Evolutionary conservation across 2,888 invertebrate species (phyloP), one percentile per base, ranked within the genome.

Genomic region (Tyria jacobaeae): DNA sequence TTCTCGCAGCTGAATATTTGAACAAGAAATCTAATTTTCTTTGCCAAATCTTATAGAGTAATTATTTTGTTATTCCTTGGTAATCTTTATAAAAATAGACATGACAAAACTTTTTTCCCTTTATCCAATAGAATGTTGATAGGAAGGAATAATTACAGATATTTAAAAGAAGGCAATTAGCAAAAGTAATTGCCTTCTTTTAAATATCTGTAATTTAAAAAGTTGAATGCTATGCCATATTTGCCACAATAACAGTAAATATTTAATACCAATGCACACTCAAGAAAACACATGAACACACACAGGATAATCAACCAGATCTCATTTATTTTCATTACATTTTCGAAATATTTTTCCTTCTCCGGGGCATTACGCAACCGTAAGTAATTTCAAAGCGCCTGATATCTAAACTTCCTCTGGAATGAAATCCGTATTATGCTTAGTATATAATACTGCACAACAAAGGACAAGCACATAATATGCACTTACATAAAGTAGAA

Each of bases 261-360:
- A 52, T 52, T 52, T 21, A 2, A 51, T 21, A 34, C 51, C 6
- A 35, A 2, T 51, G 24, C 6, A 17, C 4, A 2, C 24, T 15
- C 5, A 25, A 37, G 2, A 21, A 7, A 9, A 24, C n/a, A 37
- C 2, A 35, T n/a, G 37, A 37, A 52, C 52, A 63, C 56, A 68
- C n/a, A 54, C 53, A 47, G 56, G 57, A 52, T 57, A 56, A 57
- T 24, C 48, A 41, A 62, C 52, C 66, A 15, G 53, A 60, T 56
- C 44, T 66, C 62, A 75, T 62, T 68, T 60, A 55, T 68, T 68
- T 73, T 71, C 68, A 72, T 72, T 61, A 55, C 63, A 61, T 64
- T 68, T 60, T 44, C 58, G 25, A 47, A 72, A 58, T 68, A 55
- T 55, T 64, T 75, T 72, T 75, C 59, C 63, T 70, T 54, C 47